Conservation (phyloP, 2,113 vertebrate species). For the Zootoca vivipara region DNA sequence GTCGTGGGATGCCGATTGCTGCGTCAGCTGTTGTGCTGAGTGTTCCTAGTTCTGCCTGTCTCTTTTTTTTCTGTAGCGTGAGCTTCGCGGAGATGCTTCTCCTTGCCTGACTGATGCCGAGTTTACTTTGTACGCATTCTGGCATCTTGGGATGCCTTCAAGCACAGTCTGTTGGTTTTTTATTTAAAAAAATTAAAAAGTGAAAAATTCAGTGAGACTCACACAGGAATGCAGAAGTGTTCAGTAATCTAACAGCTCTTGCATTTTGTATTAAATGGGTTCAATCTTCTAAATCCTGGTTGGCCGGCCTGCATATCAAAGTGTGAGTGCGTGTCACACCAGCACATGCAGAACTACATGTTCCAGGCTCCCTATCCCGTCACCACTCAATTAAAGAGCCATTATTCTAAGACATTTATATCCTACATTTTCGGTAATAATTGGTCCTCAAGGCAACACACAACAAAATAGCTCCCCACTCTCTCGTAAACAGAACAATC, state of each 20-base stretch:
- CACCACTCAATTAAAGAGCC: neutral
- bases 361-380: neutral
- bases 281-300: too few relatives aligned
- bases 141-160: neutral
- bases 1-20: rapidly evolving
- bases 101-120: neutral
- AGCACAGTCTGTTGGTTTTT: neutral
- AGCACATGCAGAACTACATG: neutral
- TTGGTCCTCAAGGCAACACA: neutral
- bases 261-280: neutral
- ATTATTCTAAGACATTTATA: neutral
- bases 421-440: neutral
- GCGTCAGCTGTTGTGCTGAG: neutral
- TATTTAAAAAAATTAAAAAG: neutral
- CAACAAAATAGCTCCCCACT: neutral
- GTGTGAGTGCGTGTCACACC: neutral
- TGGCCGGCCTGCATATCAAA: too few relatives aligned
- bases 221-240: slow-evolving; percentile 10
- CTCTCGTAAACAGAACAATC: neutral
- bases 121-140: neutral
- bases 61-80: neutral
- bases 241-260: neutral
- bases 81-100: neutral
- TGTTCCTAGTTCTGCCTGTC: rapidly evolving
- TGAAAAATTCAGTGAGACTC: neutral